These are phyloP conservation scores for Macrobrachium nipponense DNA, from an alignment of 1,140 invertebrate genomes.

Conservation along the genomic window DNA sequence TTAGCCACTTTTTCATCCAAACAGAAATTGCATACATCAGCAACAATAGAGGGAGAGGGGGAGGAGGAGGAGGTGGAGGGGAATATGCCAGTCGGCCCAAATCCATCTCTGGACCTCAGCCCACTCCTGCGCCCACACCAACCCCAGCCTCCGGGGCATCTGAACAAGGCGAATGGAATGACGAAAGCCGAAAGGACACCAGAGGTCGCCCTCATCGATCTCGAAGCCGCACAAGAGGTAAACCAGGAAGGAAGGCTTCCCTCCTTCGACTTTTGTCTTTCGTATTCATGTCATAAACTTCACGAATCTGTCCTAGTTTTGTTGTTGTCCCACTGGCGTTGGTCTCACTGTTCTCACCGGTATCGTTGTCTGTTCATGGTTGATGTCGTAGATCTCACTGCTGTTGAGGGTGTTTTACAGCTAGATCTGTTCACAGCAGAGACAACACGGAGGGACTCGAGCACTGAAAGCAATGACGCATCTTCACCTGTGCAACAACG, in stretches of 20 bases:
- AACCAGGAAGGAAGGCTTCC: background rate
- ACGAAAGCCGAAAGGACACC: conserved; percentile 33
- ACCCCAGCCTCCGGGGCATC: conserved; percentile 1
- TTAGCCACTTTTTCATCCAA: background rate
- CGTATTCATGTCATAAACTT: background rate
- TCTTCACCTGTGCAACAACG: conserved; percentile 42
- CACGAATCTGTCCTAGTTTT: background rate
- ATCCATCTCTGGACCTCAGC: conserved; percentile 32
- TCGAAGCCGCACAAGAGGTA: conserved; percentile 43
- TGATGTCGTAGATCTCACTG: too few species aligned
- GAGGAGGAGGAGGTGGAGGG: conserved; percentile 25
- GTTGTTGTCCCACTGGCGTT: background rate
- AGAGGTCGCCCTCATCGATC: conserved; percentile 36
- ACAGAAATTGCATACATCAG: conserved; percentile 49
- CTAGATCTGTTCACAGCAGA: conserved; percentile 9
- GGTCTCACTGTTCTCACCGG: too few species aligned
- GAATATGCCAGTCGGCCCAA: conserved; percentile 44
- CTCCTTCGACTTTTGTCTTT: background rate
- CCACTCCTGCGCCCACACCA: conserved; percentile 8
- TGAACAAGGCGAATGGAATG: conserved; percentile 31
- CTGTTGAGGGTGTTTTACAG: background rate
- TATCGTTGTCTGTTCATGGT: too few species aligned
- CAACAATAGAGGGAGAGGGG: conserved; percentile 10
- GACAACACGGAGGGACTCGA: conserved; percentile 27
- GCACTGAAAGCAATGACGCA: conserved; percentile 54